Conservation (phyloP, 2,113 vertebrate genomes). For the Rana temporaria region DNA sequence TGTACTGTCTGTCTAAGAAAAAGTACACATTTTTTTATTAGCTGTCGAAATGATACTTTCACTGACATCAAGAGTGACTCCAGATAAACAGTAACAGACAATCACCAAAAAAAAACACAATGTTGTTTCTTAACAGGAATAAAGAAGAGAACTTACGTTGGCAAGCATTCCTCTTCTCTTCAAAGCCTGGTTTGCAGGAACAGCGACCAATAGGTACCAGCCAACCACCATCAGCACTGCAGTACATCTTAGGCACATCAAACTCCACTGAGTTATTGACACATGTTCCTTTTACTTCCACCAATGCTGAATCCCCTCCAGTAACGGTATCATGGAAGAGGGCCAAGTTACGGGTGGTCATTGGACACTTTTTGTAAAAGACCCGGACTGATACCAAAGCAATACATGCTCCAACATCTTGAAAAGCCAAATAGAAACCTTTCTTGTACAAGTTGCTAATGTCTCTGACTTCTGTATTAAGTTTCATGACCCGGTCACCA, state of each 20-base stretch:
- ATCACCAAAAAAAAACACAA: too few species aligned
- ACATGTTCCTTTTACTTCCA: slow-evolving; percentile 79
- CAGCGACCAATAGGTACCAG: slow-evolving; percentile 84
- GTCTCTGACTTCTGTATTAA: slow-evolving; percentile 82
- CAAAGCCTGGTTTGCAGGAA: slow-evolving; percentile 81
- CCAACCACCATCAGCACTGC: slow-evolving; percentile 84
- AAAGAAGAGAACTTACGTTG: slow-evolving; percentile 73
- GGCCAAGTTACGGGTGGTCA: slow-evolving; percentile 79
- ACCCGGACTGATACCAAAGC: slow-evolving; percentile 81
- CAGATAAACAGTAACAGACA: too few species aligned
- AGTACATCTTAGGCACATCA: slow-evolving; percentile 84
- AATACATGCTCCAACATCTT: slow-evolving; percentile 83
- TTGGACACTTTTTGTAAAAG: slow-evolving; percentile 83
- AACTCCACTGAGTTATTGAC: slow-evolving; percentile 81
- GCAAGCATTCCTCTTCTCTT: slow-evolving; percentile 79
- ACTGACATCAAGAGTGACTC: too few species aligned
- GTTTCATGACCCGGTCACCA: slow-evolving; percentile 82
- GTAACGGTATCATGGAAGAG: slow-evolving; percentile 83
- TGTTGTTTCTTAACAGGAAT: not conserved
- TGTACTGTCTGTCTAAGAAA: too few species aligned
- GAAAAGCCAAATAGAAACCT: slow-evolving; percentile 84
- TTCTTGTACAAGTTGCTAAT: slow-evolving; percentile 82
- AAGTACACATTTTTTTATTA: too few species aligned
- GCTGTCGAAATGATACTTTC: too few species aligned
- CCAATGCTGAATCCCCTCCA: slow-evolving; percentile 80